A percentile compares a stretch with the other conserved stretches of the same genome.
Conservation (phyloP, 2,888 invertebrate species). For the Notodromas monacha region DNA sequence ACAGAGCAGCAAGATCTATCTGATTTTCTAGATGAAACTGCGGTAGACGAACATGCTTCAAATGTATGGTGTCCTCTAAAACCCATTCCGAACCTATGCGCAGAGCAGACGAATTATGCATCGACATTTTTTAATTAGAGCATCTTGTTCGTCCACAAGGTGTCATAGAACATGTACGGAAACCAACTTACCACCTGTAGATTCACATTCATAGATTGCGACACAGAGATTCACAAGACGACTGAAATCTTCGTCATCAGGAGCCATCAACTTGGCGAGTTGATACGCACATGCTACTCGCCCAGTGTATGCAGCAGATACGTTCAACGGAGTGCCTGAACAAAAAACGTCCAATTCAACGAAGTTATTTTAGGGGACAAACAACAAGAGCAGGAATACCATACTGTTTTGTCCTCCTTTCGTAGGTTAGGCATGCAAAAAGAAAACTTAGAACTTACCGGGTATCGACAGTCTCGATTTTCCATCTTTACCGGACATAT, state of each 20-base stretch:
- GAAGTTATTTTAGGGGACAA: too few species aligned
- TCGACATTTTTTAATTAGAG: too few species aligned
- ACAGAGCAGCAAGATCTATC: constrained; percentile 9
- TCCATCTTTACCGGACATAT: constrained; percentile 38
- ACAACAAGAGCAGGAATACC: too few species aligned
- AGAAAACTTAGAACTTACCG: constrained; percentile 21
- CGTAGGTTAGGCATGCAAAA: too few species aligned
- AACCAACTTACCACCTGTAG: constrained; percentile 46
- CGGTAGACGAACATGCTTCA: constrained; percentile 52
- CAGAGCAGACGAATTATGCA: background rate
- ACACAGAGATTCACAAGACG: constrained; percentile 66
- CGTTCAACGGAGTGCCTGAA: constrained; percentile 47
- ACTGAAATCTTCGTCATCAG: constrained; percentile 35
- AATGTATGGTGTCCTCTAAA: constrained; percentile 69
- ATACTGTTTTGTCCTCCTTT: too few species aligned
- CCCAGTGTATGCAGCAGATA: constrained; percentile 89
- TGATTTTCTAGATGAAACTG: background rate
- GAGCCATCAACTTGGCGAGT: constrained; percentile 55
- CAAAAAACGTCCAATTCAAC: too few species aligned
- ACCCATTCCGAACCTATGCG: constrained; percentile 34
- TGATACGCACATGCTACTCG: constrained; percentile 90
- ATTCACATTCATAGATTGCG: constrained; percentile 94
- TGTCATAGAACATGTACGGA: background rate
- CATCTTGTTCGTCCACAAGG: background rate
- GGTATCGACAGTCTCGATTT: constrained; percentile 35